Evolutionary conservation across 2,113 vertebrate species (phyloP), one percentile per base, ranked within the genome.

Genomic region (Chroicocephalus ridibundus): DNA sequence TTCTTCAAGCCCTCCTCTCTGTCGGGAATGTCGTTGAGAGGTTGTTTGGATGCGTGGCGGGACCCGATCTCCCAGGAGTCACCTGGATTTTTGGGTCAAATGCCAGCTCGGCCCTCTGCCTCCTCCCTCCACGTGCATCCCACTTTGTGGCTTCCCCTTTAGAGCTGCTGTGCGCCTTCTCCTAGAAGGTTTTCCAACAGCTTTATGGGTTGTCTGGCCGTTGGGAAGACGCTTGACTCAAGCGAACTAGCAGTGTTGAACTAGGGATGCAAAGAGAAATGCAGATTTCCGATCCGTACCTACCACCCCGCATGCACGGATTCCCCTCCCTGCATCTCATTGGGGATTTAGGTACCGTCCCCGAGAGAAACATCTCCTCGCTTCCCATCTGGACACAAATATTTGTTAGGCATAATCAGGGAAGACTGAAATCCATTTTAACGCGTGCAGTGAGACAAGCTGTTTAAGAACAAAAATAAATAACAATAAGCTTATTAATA

Each of bases 401-500:
- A 76, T 51, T 91, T 74, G 79, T 85, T 70, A 58, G 27, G 32
- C 42, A 66, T 69, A 42, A 58, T 10, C 57, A 87, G 80, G 62
- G 77, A 75, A 77, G 87, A 19, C 65, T 60, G 57, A 77, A 94
- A 96, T 71, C 78, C 88, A 57, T 81, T 82, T 61, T 47, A 82
- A 80, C 66, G 54, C 22, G 7, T 77, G 52, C 77, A 74, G 65
- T 3, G 38, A 96, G 58, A 82, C 71, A 69, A 65, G 76, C 74
- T 71, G 64, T 32, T 92, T 72, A 91, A 93, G 71, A 93, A 92
- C 76, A 94, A 75, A 42, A 96, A 86, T 81, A 95, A 90, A 90
- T 84, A 96, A 88, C 82, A 90, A 58, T 87, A 66, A n/a, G 49
- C 44, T 96, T 80, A 92, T 96, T 95, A 94, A 95, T 90, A 96